These are phyloP conservation scores for Leptinotarsa undecemlineata DNA, from an alignment of 1,140 invertebrate genomes.

Conservation along the genomic window DNA sequence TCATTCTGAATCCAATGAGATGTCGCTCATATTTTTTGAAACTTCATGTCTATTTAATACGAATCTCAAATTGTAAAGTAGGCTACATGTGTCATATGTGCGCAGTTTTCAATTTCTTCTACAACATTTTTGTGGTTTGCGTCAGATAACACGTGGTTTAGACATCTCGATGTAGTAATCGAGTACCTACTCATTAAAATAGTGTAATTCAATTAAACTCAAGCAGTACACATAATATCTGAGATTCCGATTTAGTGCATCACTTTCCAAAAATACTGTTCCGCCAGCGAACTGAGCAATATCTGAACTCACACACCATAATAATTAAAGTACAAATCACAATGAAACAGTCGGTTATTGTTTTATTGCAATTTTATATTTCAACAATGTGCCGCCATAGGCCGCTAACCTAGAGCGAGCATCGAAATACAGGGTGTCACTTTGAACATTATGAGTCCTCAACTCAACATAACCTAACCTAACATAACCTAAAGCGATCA, in stretches of 20 bases:
- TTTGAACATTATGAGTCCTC: too few relatives aligned
- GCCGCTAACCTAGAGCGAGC: too few relatives aligned
- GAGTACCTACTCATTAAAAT: conserved; percentile 13
- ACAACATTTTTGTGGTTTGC: conserved; percentile 6
- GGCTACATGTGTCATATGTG: not conserved
- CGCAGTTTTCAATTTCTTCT: not conserved
- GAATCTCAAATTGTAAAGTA: too few relatives aligned
- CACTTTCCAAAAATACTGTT: conserved; percentile 32
- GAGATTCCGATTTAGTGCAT: conserved; percentile 4
- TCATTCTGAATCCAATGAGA: too few relatives aligned
- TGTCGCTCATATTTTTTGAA: too few relatives aligned
- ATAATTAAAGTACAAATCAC: not conserved
- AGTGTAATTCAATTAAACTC: conserved; percentile 11
- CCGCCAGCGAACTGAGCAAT: conserved; percentile 21
- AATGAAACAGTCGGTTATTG: not conserved
- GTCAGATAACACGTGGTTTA: not conserved
- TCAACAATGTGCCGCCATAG: not conserved
- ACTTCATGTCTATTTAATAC: too few relatives aligned
- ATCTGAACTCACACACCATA: not conserved
- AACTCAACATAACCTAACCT: too few relatives aligned
- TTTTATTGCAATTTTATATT: not conserved
- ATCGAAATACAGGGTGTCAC: too few relatives aligned
- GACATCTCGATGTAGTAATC: not conserved
- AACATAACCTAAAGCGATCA: too few relatives aligned
- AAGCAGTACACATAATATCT: conserved; percentile 17